Evolutionary conservation across 2,797 vertebrate species (phyloP).

Genomic region (Bradypodion ventrale): DNA sequence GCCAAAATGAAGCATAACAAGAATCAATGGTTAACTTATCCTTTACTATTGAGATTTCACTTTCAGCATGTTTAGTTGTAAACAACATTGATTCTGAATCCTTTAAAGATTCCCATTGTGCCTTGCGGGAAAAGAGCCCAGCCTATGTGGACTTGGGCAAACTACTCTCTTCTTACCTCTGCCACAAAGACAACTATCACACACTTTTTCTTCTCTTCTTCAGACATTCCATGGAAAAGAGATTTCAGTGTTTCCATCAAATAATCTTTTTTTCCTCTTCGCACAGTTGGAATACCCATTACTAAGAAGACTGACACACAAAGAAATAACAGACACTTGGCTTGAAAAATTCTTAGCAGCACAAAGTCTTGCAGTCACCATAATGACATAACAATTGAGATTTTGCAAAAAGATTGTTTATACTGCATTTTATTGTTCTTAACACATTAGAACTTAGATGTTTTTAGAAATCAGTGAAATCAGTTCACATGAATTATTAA

Average conservation of each 20-base stretch:
- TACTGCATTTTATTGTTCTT: not conserved
- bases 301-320: constrained; percentile 84
- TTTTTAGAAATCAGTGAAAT: not conserved
- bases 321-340: not conserved
- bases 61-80: too few relatives aligned
- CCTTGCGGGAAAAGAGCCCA: too few relatives aligned
- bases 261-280: constrained; percentile 82
- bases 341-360: not conserved
- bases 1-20: not conserved
- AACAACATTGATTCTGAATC: too few relatives aligned
- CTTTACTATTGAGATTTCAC: too few relatives aligned
- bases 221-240: constrained; percentile 78
- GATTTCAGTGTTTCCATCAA: constrained; percentile 83
- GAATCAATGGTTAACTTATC: not conserved
- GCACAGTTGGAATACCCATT: constrained; percentile 87
- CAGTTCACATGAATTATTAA: not conserved
- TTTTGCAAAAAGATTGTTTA: too few relatives aligned
- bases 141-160: too few relatives aligned
- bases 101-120: too few relatives aligned
- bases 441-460: not conserved
- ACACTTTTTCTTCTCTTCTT: constrained; percentile 74
- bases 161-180: constrained; percentile 87
- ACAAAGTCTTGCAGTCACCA: not conserved
- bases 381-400: not conserved
- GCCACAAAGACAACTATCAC: constrained; percentile 85